phyloP scores from a whole-genome alignment of 1,140 invertebrate genomes.

The Drosophila punjabiensis region DNA sequence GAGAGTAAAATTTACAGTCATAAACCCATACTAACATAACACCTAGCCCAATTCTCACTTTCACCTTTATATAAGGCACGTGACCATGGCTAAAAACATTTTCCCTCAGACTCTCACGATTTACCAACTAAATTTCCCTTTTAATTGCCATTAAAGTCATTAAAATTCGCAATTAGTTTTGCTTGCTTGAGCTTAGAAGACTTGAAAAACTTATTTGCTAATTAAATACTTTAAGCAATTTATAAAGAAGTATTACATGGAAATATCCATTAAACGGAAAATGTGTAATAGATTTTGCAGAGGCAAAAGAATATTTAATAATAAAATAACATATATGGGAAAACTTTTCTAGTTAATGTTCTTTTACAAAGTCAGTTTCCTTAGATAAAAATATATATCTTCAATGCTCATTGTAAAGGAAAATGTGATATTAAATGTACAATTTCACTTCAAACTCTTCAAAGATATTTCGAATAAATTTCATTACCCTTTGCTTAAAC shows the following conservation, averaged over 20 bases:
- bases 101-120: constrained; percentile 13
- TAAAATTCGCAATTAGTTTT: background rate
- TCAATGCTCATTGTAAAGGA: too few relatives aligned
- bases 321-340: background rate
- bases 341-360: too few relatives aligned
- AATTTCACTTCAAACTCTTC: too few relatives aligned
- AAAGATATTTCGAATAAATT: too few relatives aligned
- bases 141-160: constrained; percentile 15
- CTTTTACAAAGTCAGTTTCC: background rate
- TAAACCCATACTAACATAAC: background rate
- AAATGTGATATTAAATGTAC: too few relatives aligned
- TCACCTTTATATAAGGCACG: constrained; percentile 14
- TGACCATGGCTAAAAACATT: constrained; percentile 16
- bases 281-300: background rate
- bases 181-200: background rate
- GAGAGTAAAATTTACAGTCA: background rate
- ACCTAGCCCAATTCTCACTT: constrained; percentile 15
- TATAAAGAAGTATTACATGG: too few relatives aligned
- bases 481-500: background rate
- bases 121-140: constrained; percentile 22
- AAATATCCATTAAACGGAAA: background rate
- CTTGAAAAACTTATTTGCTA: background rate
- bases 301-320: background rate
- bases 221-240: background rate
- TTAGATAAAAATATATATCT: background rate